These are phyloP conservation scores for Drosophila phalerata DNA, from an alignment of 2,888 invertebrate genomes.

Conservation along the genomic window DNA sequence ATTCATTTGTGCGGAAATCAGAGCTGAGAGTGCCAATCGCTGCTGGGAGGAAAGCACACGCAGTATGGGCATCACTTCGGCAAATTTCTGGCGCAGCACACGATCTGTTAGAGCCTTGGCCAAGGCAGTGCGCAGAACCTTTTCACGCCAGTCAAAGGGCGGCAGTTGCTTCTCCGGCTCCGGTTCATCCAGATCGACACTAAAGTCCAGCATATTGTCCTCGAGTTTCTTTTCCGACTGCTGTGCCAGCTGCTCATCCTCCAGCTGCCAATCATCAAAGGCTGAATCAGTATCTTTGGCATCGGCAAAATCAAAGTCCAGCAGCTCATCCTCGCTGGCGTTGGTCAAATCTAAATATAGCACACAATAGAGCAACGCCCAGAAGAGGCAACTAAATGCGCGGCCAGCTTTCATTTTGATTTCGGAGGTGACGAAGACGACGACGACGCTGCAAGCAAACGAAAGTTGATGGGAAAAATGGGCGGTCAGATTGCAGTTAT, in stretches of 20 bases:
- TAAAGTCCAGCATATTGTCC: constrained; percentile 69
- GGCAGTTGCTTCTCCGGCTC: constrained; percentile 68
- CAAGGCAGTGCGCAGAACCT: constrained; percentile 87
- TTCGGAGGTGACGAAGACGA: constrained; percentile 30
- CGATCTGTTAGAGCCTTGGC: constrained; percentile 87
- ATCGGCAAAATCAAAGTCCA: constrained; percentile 79
- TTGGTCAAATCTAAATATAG: constrained; percentile 63
- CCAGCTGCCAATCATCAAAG: constrained; percentile 79
- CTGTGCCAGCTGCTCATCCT: constrained; percentile 52
- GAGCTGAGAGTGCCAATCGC: constrained; percentile 88
- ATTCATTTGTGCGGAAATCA: constrained; percentile 88
- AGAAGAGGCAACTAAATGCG: constrained; percentile 66
- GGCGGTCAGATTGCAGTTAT: constrained; percentile 69
- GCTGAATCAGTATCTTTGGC: constrained; percentile 81
- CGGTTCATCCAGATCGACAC: constrained; percentile 70
- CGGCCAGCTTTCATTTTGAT: constrained; percentile 72
- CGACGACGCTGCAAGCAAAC: constrained; percentile 55
- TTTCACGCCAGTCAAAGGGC: constrained; percentile 85
- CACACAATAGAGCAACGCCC: constrained; percentile 74
- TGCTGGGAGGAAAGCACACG: constrained; percentile 88
- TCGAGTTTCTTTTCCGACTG: constrained; percentile 59
- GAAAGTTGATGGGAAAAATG: constrained; percentile 68
- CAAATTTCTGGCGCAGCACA: constrained; percentile 88
- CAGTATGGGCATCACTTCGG: constrained; percentile 89
- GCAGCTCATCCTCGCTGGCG: constrained; percentile 72